Evolutionary conservation across 2,113 vertebrate genomes (phyloP).

Genomic region (Aramus guarauna): DNA sequence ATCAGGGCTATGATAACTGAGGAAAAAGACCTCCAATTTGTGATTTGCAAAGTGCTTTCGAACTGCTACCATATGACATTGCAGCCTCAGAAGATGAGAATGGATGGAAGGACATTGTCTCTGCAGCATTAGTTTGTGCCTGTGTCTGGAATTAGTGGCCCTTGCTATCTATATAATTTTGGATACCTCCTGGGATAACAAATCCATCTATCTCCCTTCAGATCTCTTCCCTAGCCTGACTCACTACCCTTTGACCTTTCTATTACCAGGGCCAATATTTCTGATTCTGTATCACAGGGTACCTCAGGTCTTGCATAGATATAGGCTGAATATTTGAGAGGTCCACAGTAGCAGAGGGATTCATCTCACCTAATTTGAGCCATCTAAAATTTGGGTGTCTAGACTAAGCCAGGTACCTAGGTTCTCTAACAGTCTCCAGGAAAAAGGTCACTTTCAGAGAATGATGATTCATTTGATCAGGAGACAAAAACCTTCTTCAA

Average conservation of each 20-base stretch:
- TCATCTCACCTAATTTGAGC: background rate
- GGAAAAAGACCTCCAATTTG: background rate
- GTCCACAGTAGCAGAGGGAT: background rate
- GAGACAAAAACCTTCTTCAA: background rate
- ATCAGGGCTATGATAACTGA: background rate
- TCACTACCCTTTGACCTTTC: background rate
- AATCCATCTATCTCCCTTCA: background rate
- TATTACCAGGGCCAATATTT: background rate
- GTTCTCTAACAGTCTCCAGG: background rate
- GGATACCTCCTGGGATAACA: background rate
- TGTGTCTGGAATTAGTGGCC: background rate
- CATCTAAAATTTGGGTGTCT: background rate
- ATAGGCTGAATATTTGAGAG: background rate
- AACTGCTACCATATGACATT: background rate
- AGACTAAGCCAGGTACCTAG: background rate
- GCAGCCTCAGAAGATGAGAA: background rate
- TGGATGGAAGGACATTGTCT: background rate
- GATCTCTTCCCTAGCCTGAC: background rate
- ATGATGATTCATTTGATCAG: slow-evolving; percentile 21
- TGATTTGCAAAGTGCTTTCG: background rate
- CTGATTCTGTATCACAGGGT: background rate
- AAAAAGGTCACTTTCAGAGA: slow-evolving; percentile 3
- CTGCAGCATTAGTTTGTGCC: background rate
- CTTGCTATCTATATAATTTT: background rate
- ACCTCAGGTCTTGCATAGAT: background rate